Percentiles rank a stretch among this genome's conserved stretches.
phyloP scores from a whole-genome alignment of 2,113 vertebrate genomes.

The Origma solitaria region DNA sequence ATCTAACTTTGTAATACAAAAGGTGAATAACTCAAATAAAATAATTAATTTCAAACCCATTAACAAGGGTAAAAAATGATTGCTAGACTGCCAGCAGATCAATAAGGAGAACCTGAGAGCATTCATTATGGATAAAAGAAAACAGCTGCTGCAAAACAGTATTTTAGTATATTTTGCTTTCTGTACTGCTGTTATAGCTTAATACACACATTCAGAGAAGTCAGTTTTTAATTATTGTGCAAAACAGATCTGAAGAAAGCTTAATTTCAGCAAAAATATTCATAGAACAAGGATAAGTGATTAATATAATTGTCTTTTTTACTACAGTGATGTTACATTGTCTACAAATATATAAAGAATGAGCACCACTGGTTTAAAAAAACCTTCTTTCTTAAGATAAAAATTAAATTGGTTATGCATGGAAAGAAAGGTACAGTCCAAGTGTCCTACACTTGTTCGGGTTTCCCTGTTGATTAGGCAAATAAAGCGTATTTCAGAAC shows the following conservation, averaged over 20 bases:
- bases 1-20: background rate
- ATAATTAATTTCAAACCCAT: background rate
- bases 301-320: background rate
- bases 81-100: background rate
- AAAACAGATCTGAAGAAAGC: background rate
- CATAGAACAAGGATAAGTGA: background rate
- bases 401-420: background rate
- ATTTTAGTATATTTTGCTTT: background rate
- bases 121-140: background rate
- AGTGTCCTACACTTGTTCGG: background rate
- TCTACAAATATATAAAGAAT: background rate
- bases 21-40: background rate
- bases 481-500: background rate
- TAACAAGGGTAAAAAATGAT: background rate
- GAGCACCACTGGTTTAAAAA: background rate
- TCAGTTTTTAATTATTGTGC: background rate
- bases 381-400: background rate
- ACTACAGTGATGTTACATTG: background rate
- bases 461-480: background rate
- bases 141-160: background rate
- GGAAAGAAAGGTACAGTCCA: background rate
- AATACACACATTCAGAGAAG: background rate
- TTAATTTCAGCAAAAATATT: background rate
- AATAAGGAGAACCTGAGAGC: background rate
- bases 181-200: background rate